Evolutionary conservation across 1,140 invertebrate genomes (phyloP).

Genomic region (Bombyx mori): DNA sequence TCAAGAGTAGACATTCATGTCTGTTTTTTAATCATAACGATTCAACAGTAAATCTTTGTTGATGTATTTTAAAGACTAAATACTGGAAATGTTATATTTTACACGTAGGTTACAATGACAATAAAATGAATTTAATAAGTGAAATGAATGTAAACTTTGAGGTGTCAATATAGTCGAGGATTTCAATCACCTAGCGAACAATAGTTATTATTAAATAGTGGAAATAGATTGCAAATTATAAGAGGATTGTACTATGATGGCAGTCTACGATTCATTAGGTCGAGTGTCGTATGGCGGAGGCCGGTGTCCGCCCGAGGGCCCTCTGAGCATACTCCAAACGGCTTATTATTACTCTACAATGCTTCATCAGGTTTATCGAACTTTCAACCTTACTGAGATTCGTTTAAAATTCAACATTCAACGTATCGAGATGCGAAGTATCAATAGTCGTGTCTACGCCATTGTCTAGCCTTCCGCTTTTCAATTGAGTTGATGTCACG

Average conservation of each 20-base stretch:
- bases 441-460: slow-evolving; percentile 19
- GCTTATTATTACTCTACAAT: slow-evolving; percentile 25
- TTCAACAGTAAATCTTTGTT: too few species aligned
- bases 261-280: slow-evolving; percentile 30
- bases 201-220: too few species aligned
- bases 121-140: too few species aligned
- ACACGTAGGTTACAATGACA: too few species aligned
- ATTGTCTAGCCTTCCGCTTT: slow-evolving; percentile 18
- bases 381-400: background rate
- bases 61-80: too few species aligned
- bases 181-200: background rate
- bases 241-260: slow-evolving; percentile 9
- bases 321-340: slow-evolving; percentile 29
- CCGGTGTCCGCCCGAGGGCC: slow-evolving; percentile 30
- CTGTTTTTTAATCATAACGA: too few species aligned
- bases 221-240: background rate
- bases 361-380: background rate
- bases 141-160: too few species aligned
- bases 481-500: slow-evolving; percentile 18
- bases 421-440: slow-evolving; percentile 4
- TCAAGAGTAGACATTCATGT: too few species aligned
- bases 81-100: too few species aligned
- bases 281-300: slow-evolving; percentile 26
- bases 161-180: background rate
- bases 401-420: slow-evolving; percentile 20